Percentiles rank a stretch among this genome's conserved stretches.
phyloP scores from a whole-genome alignment of 2,888 invertebrate species.

The Ariolimax columbianus region DNA sequence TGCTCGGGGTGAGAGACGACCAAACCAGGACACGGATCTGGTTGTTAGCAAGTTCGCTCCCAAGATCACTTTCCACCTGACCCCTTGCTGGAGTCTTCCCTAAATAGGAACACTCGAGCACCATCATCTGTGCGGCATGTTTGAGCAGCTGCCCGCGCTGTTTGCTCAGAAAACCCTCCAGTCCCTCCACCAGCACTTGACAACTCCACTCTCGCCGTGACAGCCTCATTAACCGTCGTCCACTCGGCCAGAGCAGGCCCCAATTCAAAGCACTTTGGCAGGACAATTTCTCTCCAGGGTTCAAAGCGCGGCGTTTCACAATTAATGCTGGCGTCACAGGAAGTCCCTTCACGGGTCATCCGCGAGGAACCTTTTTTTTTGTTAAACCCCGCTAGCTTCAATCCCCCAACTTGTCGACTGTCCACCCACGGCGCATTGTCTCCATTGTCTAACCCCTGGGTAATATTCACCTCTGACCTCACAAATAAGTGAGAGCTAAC shows the following conservation, averaged over 20 bases:
- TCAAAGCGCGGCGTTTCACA: not conserved
- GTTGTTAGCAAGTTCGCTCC: not conserved
- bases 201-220: slow-evolving; percentile 17
- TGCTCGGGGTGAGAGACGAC: not conserved
- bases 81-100: slow-evolving; percentile 2
- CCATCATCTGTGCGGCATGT: slow-evolving; percentile 15
- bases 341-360: not conserved
- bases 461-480: too few relatives aligned
- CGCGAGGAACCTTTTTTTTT: too few relatives aligned
- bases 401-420: too few relatives aligned
- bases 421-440: too few relatives aligned
- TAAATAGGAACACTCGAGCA: slow-evolving; percentile 22
- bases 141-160: slow-evolving; percentile 37
- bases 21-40: not conserved
- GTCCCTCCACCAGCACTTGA: slow-evolving; percentile 27
- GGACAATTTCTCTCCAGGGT: slow-evolving; percentile 18
- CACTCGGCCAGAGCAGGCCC: slow-evolving; percentile 12
- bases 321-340: slow-evolving; percentile 15
- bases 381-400: too few relatives aligned
- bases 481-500: too few relatives aligned
- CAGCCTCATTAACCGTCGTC: slow-evolving; percentile 40
- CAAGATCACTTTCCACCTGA: slow-evolving; percentile 18
- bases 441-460: too few relatives aligned
- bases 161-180: slow-evolving; percentile 12
- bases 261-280: not conserved